Evolutionary conservation across 2,888 invertebrate species (phyloP).

Genomic region (Stegophylla sp.): DNA sequence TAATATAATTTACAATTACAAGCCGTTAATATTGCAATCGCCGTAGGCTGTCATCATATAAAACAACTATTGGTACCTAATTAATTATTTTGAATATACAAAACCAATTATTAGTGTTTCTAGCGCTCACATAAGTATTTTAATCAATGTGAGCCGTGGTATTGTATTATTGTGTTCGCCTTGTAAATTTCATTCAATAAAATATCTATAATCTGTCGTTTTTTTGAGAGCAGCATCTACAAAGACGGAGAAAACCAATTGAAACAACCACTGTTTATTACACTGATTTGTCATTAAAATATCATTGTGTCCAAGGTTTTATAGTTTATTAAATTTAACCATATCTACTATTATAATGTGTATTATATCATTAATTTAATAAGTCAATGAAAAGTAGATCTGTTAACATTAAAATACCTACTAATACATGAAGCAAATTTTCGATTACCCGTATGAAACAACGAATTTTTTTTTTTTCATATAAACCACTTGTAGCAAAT

Average conservation of each 20-base stretch:
- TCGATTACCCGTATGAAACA: neutral
- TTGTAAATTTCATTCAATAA: neutral
- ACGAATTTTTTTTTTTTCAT: neutral
- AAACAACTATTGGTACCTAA: neutral
- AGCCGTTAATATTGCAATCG: neutral
- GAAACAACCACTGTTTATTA: neutral
- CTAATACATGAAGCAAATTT: neutral
- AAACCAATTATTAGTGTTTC: neutral
- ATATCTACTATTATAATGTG: neutral
- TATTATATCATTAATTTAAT: constrained; percentile 1
- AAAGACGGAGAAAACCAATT: too few relatives aligned
- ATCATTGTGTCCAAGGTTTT: constrained; percentile 4
- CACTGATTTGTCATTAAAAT: neutral
- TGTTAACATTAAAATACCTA: neutral
- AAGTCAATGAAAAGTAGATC: neutral
- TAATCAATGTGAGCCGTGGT: too few relatives aligned
- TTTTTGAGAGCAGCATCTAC: too few relatives aligned
- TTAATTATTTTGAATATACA: neutral
- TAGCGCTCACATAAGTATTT: too few relatives aligned
- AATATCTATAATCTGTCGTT: neutral
- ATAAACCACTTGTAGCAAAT: neutral
- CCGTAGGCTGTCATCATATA: neutral
- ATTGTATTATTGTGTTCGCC: neutral
- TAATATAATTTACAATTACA: too few relatives aligned
- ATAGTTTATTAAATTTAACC: neutral